These are phyloP conservation scores for Colletes gigas DNA, from an alignment of 1,140 invertebrate species.

Conservation along the genomic window DNA sequence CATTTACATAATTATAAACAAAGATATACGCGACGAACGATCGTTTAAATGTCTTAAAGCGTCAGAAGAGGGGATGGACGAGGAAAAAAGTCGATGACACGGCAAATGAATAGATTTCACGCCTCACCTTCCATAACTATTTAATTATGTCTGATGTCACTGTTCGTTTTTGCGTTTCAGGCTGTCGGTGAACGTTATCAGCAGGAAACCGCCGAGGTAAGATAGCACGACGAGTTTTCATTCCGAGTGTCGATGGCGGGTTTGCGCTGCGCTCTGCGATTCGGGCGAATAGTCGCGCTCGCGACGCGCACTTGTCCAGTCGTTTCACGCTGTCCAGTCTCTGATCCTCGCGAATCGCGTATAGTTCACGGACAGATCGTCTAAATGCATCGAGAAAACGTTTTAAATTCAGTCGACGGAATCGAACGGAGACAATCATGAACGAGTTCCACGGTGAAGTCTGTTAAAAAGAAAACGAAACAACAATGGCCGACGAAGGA, in stretches of 20 bases:
- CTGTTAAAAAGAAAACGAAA: neutral
- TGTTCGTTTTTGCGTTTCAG: conserved; percentile 65
- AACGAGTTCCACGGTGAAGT: neutral
- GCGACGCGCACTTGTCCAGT: conserved; percentile 8
- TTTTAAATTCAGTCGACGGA: neutral
- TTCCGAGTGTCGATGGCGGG: conserved; percentile 36
- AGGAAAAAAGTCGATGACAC: neutral
- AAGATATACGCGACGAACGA: too few relatives aligned
- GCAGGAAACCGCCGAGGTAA: conserved; percentile 76
- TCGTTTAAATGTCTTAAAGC: too few relatives aligned
- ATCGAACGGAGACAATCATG: too few relatives aligned
- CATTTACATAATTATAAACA: too few relatives aligned
- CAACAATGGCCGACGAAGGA: conserved; percentile 11
- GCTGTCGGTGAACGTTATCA: conserved; percentile 69
- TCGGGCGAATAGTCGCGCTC: conserved; percentile 41
- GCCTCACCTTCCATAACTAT: neutral
- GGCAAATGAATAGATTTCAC: conserved; percentile 10
- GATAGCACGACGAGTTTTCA: conserved; percentile 64
- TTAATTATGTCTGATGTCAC: conserved; percentile 52
- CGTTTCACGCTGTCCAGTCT: too few relatives aligned
- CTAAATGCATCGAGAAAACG: neutral
- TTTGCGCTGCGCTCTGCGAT: conserved; percentile 16
- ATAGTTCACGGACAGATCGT: neutral
- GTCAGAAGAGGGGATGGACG: neutral
- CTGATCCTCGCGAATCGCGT: neutral